Evolutionary conservation across 1,140 invertebrate species (phyloP).

Genomic region (Papilio polytes): DNA sequence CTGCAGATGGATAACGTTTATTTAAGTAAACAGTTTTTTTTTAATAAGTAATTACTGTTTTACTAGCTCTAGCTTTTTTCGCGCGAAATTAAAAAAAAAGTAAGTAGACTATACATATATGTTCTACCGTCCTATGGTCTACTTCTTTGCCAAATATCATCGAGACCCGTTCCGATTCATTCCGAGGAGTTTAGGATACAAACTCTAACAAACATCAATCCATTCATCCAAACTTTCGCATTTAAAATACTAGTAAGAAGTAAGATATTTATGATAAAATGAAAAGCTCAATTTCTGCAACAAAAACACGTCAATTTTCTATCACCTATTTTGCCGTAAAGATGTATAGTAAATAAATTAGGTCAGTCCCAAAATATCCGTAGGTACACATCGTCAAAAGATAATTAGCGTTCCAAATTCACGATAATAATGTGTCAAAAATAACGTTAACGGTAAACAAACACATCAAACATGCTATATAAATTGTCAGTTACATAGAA

Average conservation of each 20-base stretch:
- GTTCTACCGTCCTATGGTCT: too few relatives aligned
- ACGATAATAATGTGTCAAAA: neutral
- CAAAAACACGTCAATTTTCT: neutral
- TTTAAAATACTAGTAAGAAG: too few relatives aligned
- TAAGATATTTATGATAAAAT: neutral
- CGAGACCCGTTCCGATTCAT: too few relatives aligned
- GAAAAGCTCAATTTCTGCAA: neutral
- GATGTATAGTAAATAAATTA: neutral
- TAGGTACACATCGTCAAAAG: constrained; percentile 48
- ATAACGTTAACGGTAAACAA: neutral
- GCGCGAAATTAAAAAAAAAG: too few relatives aligned
- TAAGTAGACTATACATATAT: too few relatives aligned
- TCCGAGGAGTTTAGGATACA: too few relatives aligned
- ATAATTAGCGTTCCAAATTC: constrained; percentile 21
- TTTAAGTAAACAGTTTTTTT: neutral
- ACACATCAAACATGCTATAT: neutral
- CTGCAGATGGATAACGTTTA: neutral
- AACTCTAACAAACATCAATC: too few relatives aligned
- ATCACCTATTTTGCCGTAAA: neutral
- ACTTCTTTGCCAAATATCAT: neutral
- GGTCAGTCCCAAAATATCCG: constrained; percentile 8
- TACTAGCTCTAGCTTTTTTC: neutral
- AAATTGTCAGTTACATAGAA: neutral
- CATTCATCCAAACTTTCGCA: too few relatives aligned
- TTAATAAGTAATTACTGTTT: neutral